A percentile compares a stretch with the other conserved stretches of the same genome.
phyloP scores from a whole-genome alignment of 2,113 vertebrate genomes.

The Hippocampus mohnikei region DNA sequence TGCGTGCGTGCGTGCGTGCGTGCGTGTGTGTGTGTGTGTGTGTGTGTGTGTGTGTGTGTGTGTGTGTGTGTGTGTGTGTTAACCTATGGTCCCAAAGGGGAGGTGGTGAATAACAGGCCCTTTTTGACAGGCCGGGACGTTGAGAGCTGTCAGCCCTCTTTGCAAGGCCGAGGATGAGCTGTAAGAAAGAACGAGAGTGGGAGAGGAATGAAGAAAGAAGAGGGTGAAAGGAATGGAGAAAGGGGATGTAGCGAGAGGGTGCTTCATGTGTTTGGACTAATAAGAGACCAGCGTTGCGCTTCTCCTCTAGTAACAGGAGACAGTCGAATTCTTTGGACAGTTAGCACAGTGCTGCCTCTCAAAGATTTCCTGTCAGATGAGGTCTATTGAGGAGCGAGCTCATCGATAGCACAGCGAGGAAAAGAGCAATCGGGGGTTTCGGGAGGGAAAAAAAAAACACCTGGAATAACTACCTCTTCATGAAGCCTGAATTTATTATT shows the following conservation, averaged over 20 bases:
- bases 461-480: constrained; percentile 77
- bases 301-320: constrained; percentile 95
- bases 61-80: constrained; percentile 38
- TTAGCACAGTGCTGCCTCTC: constrained; percentile 89
- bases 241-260: constrained; percentile 81
- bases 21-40: constrained; percentile 27
- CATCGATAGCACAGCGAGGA: constrained; percentile 82
- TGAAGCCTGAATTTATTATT: constrained; percentile 73
- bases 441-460: constrained; percentile 40
- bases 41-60: too few relatives aligned
- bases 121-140: constrained; percentile 87
- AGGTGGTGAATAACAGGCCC: constrained; percentile 80
- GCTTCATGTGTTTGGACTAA: constrained; percentile 95
- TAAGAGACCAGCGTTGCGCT: constrained; percentile 91
- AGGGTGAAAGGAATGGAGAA: constrained; percentile 24
- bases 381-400: constrained; percentile 89
- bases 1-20: background rate
- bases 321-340: constrained; percentile 99
- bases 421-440: constrained; percentile 26
- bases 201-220: constrained; percentile 37
- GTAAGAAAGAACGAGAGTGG: constrained; percentile 38
- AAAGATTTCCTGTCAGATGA: constrained; percentile 99
- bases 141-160: constrained; percentile 89
- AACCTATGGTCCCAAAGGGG: constrained; percentile 74
- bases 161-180: constrained; percentile 74